Evolutionary conservation across 2,113 vertebrate genomes (phyloP), one percentile per base, ranked within the genome.

Genomic region (Callionymus lyra): DNA sequence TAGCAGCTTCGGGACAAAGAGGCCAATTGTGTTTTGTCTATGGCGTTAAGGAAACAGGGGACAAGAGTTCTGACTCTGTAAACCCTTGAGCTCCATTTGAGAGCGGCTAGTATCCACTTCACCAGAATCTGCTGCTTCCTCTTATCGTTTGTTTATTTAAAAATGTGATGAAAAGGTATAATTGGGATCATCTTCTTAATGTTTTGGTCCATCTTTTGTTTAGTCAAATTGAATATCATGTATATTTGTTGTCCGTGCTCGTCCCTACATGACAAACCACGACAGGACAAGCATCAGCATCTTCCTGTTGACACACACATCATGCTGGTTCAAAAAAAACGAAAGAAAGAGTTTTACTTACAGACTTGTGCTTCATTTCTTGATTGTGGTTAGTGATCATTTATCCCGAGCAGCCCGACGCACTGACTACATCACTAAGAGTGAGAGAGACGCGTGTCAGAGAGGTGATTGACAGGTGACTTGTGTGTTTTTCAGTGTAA

Each of bases 361-460:
- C 75, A 74, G 48, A 53, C 36, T 50, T 34, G 60, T 67, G 44
- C 70, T 76, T 75, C 72, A 76, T 80, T 51, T 32, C 45, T 46
- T 33, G 45, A 32, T 12, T 38, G 34, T 52, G 53, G 65, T 59
- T 42, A 32, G 34, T 58, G 65, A 67, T 70, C 39, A 67, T 53
- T 67, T 62, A 67, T 77, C 66, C 61, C 44, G 9, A 50, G 53
- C 41, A n/a, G 50, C 37, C 9, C 6, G 14, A 40, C 38, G 21
- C 51, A 47, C 38, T 46, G 37, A 62, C 56, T 31, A 42, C 41
- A 57, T 59, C 54, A 44, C 59, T 44, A 10, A 44, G 44, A 70
- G 48, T 34, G 38, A 47, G 44, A 45, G 36, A 63, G 53, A 40
- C 37, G 50, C 37, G 12, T 53, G 55, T 53, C 41, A 45, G 38